These are phyloP conservation scores for Apamea monoglypha DNA, from an alignment of 2,888 invertebrate species.

Conservation along the genomic window DNA sequence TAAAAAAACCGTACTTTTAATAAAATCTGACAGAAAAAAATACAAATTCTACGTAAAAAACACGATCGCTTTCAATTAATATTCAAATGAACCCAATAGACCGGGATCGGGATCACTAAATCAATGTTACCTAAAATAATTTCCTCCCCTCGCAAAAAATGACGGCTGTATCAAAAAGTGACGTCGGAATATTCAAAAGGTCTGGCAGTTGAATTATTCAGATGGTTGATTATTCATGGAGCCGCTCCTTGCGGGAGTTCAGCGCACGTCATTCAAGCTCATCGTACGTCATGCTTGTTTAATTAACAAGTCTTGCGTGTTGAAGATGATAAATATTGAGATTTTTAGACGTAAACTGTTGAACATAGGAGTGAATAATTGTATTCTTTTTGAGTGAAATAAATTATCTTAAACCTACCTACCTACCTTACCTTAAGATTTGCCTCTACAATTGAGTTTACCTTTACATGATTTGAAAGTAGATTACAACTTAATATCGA, in stretches of 20 bases:
- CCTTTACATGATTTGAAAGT: neutral
- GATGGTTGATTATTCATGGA: conserved; percentile 66
- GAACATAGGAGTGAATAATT: neutral
- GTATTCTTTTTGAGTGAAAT: too few species aligned
- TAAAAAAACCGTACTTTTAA: conserved; percentile 6
- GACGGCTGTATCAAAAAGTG: conserved; percentile 62
- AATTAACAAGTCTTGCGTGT: conserved; percentile 59
- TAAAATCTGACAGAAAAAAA: conserved; percentile 26
- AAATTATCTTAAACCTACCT: too few species aligned
- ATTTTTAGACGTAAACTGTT: conserved; percentile 30
- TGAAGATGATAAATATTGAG: conserved; percentile 33
- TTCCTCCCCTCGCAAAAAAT: conserved; percentile 47
- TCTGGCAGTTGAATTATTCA: conserved; percentile 65
- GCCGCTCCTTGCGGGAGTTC: conserved; percentile 46
- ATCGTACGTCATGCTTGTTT: conserved; percentile 57
- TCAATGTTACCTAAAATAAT: conserved; percentile 58
- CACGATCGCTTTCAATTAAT: conserved; percentile 56
- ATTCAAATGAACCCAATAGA: conserved; percentile 56
- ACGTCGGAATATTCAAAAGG: conserved; percentile 62
- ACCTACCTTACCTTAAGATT: too few species aligned
- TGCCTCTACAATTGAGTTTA: neutral
- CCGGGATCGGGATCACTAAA: conserved; percentile 42
- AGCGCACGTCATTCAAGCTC: conserved; percentile 51
- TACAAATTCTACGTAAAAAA: conserved; percentile 44
- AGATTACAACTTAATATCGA: neutral